Base-by-base conservation (phyloP, 2,113 vertebrate genomes). In the Tichodroma muraria region DNA sequence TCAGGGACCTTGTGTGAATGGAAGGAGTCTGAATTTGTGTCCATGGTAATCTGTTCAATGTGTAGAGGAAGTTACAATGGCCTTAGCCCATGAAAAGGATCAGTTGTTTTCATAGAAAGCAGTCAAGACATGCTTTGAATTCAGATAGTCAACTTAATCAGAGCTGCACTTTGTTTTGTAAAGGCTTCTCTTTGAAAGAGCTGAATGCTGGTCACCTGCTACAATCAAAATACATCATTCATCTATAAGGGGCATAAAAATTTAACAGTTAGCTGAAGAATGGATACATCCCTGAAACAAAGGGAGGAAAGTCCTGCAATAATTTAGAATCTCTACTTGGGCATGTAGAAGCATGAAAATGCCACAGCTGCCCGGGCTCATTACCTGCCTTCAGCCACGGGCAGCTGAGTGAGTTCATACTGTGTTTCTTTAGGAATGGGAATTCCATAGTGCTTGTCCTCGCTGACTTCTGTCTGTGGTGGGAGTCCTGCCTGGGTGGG, bases 61-160 rank as follows among this genome's bases (percentile, higher is more conserved):
- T 94, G 95, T 94, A 82, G 96, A 97, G 97, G 96, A 98, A 98
- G 98, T 97, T 97, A 97, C 93, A 95, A 95, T 97, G 94, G 97
- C 92, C 76, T 93, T 94, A 95, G 97, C 97, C 95, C 96, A 88
- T 97, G 95, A 97, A 97, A 98, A 98, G 96, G 90, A 94, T 96
- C 80, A 50, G 81, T 98, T 97, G 96, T 98, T 98, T 98, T 97
- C 92, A 93, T 94, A 95, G 95, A 97, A 97, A 98, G 96, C 97
- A 96, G 95, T 96, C 66, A 95, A 97, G 96, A 97, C 97, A 97
- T 98, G 97, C 95, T 94, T 97, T 97, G 98, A 97, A 98, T 98
- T 97, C 96, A 98, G 96, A 98, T 97, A 96, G 85, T 89, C 78
- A 95, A 94, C 75, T 96, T 97, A 96, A 97, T 97, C 96, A 96